A percentile compares a stretch with the other conserved stretches of the same genome.
These are phyloP conservation scores for Cosmia pyralina DNA, from an alignment of 2,888 invertebrate species.

Conservation along the genomic window DNA sequence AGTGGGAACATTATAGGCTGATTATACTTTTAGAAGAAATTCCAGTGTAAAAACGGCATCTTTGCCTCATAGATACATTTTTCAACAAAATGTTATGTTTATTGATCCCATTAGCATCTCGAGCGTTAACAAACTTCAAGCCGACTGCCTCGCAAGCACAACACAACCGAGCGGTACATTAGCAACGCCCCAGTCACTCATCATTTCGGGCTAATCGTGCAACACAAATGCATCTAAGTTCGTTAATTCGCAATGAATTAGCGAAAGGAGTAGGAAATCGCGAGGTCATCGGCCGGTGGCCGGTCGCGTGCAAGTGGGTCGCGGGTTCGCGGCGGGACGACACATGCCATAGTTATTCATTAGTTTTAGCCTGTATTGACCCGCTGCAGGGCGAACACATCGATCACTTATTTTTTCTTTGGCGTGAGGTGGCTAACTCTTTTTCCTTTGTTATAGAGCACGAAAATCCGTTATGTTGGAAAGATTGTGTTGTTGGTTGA, in stretches of 20 bases:
- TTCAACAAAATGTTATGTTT: slow-evolving; percentile 1
- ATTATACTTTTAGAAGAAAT: neutral
- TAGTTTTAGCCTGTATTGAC: slow-evolving; percentile 31
- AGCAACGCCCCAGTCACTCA: slow-evolving; percentile 13
- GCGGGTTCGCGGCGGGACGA: slow-evolving; percentile 25
- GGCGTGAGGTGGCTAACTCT: neutral
- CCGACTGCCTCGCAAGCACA: neutral
- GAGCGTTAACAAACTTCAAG: neutral
- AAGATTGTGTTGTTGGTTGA: neutral
- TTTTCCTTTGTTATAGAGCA: slow-evolving; percentile 1
- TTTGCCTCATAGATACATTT: neutral
- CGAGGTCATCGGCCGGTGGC: slow-evolving; percentile 56
- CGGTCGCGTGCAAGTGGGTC: slow-evolving; percentile 57
- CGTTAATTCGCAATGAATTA: slow-evolving; percentile 57
- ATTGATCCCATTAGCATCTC: slow-evolving; percentile 14
- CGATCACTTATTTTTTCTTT: slow-evolving; percentile 22
- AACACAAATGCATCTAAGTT: slow-evolving; percentile 47
- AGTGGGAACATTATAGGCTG: too few species aligned
- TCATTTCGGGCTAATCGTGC: slow-evolving; percentile 24
- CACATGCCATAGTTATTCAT: slow-evolving; percentile 24
- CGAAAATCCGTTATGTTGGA: neutral
- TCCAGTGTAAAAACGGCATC: slow-evolving; percentile 6
- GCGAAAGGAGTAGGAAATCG: slow-evolving; percentile 59
- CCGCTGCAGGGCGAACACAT: slow-evolving; percentile 1
- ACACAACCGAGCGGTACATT: neutral